phyloP scores from a whole-genome alignment of 2,888 invertebrate species.

The Pammene fasciana region DNA sequence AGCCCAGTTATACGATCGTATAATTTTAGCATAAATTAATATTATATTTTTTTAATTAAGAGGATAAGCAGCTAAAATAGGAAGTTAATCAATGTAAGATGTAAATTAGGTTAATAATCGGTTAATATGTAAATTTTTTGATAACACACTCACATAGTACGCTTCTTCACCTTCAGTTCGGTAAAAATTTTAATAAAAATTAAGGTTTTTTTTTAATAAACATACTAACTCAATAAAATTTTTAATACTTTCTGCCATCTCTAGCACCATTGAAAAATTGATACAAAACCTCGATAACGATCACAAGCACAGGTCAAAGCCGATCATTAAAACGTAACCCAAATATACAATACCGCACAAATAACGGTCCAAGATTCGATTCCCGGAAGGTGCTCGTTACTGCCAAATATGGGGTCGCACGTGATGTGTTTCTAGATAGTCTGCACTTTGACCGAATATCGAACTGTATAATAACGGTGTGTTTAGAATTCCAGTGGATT shows the following conservation, averaged over 20 bases:
- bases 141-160: no score
- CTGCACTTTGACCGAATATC: constrained; percentile 38
- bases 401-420: constrained; percentile 35
- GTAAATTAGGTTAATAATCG: no score
- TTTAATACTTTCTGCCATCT: background rate
- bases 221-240: background rate
- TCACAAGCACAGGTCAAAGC: constrained; percentile 2
- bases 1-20: no score
- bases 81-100: no score
- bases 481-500: background rate
- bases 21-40: no score
- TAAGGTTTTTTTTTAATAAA: background rate
- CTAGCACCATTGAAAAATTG: background rate
- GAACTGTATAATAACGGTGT: constrained; percentile 33
- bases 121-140: no score
- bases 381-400: constrained; percentile 37
- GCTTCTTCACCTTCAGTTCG: background rate
- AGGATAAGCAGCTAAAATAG: no score
- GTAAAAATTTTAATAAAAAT: no score
- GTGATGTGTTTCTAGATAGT: constrained; percentile 36
- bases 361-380: constrained; percentile 38
- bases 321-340: constrained; percentile 24
- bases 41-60: no score
- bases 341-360: constrained; percentile 32
- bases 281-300: background rate